Evolutionary conservation across 1,140 invertebrate species (phyloP), one percentile per base, ranked within the genome.

Genomic region (Aleiodes sp.): DNA sequence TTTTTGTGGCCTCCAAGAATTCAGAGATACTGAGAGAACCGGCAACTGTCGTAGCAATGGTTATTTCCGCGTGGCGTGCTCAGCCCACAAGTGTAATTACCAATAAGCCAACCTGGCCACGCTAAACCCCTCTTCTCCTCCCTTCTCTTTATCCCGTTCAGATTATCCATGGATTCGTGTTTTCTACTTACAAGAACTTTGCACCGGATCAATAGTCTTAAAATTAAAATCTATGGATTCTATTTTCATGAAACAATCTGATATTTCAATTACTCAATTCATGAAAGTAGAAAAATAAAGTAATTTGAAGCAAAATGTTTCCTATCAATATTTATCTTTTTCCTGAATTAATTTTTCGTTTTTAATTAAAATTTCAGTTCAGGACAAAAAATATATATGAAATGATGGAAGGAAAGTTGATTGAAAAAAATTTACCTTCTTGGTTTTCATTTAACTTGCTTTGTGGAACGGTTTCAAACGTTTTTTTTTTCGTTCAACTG

Each of bases 41-140:
- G 26, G 37, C 73, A 75, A 77, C 70, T 63, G 57, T 76, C 70
- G 46, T 64, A 62, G 37, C 65, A 78, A 78, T 24, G 70, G 70
- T 75, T 72, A 75, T 64, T 73, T 65, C 41, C 70, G 31, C 57
- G 66, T 70, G 59, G 57, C 70, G 29, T 67, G 67, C 43, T 52
- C 59, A 24, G 21, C 24, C 35, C 56, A 56, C 33, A 59, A 28
- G 33, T 57, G 63, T 76, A 72, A 78, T 74, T 75, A 65, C 56
- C 72, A 62, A 73, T 75, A 75, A 76, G 67, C 52, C 37, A 59
- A 67, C 31, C 39, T 66, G 33, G 56, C 39, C 61, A 39, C 35
- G 61, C 37, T 31, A 59, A 29, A 6, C 39, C 39, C n/a, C 9
- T 8, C 14, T 39, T 14, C 62, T 41, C 35, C 21, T 33, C 33